phyloP scores from a whole-genome alignment of 2,797 vertebrate species.

The Phalanger gymnotis region DNA sequence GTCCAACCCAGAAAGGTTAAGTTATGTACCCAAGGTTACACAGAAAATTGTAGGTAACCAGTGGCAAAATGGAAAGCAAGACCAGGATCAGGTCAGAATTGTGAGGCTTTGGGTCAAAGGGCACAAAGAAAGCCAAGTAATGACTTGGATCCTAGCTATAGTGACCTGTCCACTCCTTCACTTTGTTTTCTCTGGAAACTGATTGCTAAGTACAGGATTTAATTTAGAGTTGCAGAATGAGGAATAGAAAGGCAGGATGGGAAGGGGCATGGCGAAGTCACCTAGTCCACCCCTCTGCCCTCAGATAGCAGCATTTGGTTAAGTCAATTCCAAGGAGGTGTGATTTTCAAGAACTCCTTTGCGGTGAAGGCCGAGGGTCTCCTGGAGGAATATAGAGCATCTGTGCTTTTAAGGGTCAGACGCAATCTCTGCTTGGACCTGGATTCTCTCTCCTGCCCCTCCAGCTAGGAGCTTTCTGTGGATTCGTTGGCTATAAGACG shows the following conservation, averaged over 20 bases:
- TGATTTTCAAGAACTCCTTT: slow-evolving; percentile 41
- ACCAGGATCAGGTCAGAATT: slow-evolving; percentile 7
- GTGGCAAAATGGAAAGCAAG: slow-evolving; percentile 43
- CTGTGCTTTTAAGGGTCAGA: background rate
- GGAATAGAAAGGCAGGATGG: background rate
- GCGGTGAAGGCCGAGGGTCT: background rate
- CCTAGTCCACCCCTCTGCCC: background rate
- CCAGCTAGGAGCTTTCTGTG: background rate
- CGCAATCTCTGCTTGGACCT: background rate
- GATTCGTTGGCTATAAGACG: background rate
- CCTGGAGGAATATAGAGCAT: background rate
- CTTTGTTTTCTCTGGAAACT: background rate
- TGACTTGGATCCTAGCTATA: slow-evolving; percentile 17
- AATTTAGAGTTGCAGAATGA: background rate
- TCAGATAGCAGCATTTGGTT: background rate
- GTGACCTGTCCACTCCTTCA: background rate
- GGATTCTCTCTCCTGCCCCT: slow-evolving; percentile 1
- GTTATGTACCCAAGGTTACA: background rate
- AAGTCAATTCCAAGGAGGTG: slow-evolving; percentile 1
- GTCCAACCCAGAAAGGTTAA: background rate
- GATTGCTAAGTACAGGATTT: background rate
- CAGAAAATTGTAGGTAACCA: background rate
- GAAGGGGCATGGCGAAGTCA: background rate
- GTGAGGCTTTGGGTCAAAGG: slow-evolving; percentile 15
- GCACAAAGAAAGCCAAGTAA: slow-evolving; percentile 8